Percentiles rank a stretch among this genome's conserved stretches.
Conservation (phyloP, 2,113 vertebrate species). For the Ivindomyrus marchei region DNA sequence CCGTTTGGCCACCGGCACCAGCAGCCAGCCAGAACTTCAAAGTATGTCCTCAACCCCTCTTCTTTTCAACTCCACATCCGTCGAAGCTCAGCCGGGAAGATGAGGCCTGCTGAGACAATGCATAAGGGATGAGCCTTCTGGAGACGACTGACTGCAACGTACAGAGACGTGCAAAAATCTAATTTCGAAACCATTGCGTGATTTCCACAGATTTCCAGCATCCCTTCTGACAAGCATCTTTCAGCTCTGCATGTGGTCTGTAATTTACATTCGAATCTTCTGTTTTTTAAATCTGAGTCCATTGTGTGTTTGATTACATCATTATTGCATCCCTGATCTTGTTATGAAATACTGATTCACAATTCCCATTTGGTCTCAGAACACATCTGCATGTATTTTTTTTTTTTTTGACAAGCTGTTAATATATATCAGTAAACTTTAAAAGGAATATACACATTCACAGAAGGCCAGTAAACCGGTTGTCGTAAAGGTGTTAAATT, state of each 20-base stretch:
- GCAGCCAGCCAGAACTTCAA: slow-evolving; percentile 19
- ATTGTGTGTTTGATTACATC: not conserved
- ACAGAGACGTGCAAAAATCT: not conserved
- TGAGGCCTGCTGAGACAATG: slow-evolving; percentile 14
- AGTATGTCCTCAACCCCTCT: slow-evolving; percentile 16
- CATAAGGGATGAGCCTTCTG: slow-evolving; percentile 11
- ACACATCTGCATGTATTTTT: not conserved
- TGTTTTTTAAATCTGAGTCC: not conserved
- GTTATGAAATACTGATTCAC: not conserved
- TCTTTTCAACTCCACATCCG: slow-evolving; percentile 17
- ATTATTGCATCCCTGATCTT: not conserved
- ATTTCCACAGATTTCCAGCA: not conserved
- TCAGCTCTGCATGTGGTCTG: not conserved
- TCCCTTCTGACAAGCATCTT: not conserved
- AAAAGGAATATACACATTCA: not conserved
- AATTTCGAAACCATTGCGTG: not conserved
- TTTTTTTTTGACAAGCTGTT: not conserved
- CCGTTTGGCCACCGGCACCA: slow-evolving; percentile 5
- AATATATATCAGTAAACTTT: not conserved
- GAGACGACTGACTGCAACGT: not conserved
- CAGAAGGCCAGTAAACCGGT: not conserved
- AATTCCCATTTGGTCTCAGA: not conserved
- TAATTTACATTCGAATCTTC: not conserved
- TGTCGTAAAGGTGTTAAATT: not conserved
- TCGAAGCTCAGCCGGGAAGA: not conserved